Evolutionary conservation across 2,113 vertebrate species (phyloP), one percentile per base, ranked within the genome.

Genomic region (Cyprinus carpio): DNA sequence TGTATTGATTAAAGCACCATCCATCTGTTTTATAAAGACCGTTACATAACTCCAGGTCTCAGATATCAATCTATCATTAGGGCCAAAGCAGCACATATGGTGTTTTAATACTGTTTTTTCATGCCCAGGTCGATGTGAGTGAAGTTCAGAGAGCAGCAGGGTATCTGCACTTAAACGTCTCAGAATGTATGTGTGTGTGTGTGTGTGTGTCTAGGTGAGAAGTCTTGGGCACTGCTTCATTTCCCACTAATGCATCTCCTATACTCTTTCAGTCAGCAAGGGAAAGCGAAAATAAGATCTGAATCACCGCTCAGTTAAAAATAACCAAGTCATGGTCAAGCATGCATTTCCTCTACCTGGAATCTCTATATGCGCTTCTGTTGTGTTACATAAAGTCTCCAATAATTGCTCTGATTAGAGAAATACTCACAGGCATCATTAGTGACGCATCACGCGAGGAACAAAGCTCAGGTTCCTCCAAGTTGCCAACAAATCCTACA

Each of bases 221-320:
- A 76, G 20, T 60, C 25, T 23, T 6, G 56, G 40, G 75, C 27
- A 23, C 31, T 62, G 65, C 43, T 46, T 83, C 31, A 76, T 81
- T 87, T 82, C 60, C 75, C 77, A 10, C 27, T 64, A 78, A 81
- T 62, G 46, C 75, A 65, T 89, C 75, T 85, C 58, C 75, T 81
- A 37, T 64, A 25, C 69, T 49, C 87, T 88, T 88, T 87, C 87
- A 64, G 88, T 85, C 64, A 83, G 85, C 83, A 65, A 71, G 64
- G 69, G 43, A 51, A 64, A 76, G 56, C 31, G 15, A 69, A 82
- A 79, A 91, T 89, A 81, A 88, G 82, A 62, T 89, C 87, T 90
- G 80, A 87, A 90, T 87, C 74, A 77, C 54, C 27, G 64, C 79
- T 67, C 82, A 75, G 76, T 74, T 84, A 81, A 75, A 83, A 90